phyloP scores from a whole-genome alignment of 2,113 vertebrate genomes.

The Passer domesticus region DNA sequence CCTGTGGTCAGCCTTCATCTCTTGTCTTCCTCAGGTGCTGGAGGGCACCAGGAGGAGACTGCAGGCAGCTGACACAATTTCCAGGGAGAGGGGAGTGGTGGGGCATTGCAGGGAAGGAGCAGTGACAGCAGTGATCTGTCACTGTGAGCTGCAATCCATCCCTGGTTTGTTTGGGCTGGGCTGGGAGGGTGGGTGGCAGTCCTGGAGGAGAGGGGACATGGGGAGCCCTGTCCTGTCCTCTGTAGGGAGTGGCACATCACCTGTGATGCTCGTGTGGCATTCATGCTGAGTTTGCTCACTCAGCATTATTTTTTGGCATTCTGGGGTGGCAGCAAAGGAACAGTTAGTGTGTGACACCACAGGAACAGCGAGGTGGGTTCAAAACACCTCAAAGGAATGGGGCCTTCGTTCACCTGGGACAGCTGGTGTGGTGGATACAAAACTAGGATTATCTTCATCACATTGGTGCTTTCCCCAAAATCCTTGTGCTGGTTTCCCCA shows the following conservation, averaged over 20 bases:
- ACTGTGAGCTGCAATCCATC: rapidly evolving
- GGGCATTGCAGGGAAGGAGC: background rate
- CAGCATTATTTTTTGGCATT: background rate
- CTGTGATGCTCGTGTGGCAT: rapidly evolving
- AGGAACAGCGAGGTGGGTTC: rapidly evolving
- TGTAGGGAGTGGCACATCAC: background rate
- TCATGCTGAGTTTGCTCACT: background rate
- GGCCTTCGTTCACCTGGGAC: background rate
- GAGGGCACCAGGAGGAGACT: background rate
- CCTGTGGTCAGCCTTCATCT: background rate
- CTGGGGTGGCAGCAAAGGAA: background rate
- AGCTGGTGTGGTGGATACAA: rapidly evolving
- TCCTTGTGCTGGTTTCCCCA: background rate
- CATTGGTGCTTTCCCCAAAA: background rate
- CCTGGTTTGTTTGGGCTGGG: rapidly evolving
- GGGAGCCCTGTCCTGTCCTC: background rate
- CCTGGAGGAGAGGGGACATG: background rate
- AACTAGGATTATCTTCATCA: rapidly evolving
- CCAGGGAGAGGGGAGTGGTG: background rate
- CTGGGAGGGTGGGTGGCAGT: rapidly evolving
- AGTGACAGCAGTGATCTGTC: background rate
- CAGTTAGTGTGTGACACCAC: rapidly evolving
- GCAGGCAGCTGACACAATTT: rapidly evolving
- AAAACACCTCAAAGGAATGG: background rate
- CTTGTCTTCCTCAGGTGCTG: background rate